Evolutionary conservation across 2,113 vertebrate genomes (phyloP), one percentile per base, ranked within the genome.

Genomic region (Paracyprichromis sp.): DNA sequence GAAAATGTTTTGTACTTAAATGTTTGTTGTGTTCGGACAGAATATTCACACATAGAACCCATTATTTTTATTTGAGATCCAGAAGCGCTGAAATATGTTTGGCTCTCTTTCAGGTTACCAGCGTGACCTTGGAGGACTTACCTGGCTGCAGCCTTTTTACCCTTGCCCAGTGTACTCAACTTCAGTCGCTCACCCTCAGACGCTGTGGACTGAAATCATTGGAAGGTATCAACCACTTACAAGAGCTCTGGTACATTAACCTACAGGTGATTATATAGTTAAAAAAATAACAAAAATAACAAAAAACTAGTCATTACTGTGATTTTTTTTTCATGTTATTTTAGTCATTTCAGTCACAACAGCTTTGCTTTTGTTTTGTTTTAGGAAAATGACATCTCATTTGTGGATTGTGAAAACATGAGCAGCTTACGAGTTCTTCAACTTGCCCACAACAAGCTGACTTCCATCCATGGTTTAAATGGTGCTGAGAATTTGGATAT

Each of bases 321-420:
- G 38, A 10, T 10, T 9, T 6, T 21, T 52, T 52, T 5, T 40
- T 4, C 9, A 31, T 45, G 14, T 61, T 53, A 76, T 24, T 34
- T 7, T 5, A 34, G 5, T 31, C 10, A 24, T 53, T 45, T 47
- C 8, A 38, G 34, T 69, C 34, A 69, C 29, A 69, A 21, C 21
- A 29, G 8, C 3, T 78, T 52, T 63, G 4, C 14, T 6, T 80
- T 21, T 86, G 14, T 76, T 45, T 45, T 38, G 2, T 84, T 38
- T 38, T 92, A 99, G 99, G 98, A 98, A 88, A 99, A 99, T 80
- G 90, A 91, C 38, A 98, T 99, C 94, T 96, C 97, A 4, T 89
- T 78, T 52, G 88, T 99, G 83, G 96, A 97, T 90, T 98, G 97
- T 96, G 96, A 96, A 86, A 95, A 97, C 89, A 95, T 99, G 92